Evolutionary conservation across 2,888 invertebrate genomes (phyloP).

Genomic region (Marasmarcha lunaedactyla): DNA sequence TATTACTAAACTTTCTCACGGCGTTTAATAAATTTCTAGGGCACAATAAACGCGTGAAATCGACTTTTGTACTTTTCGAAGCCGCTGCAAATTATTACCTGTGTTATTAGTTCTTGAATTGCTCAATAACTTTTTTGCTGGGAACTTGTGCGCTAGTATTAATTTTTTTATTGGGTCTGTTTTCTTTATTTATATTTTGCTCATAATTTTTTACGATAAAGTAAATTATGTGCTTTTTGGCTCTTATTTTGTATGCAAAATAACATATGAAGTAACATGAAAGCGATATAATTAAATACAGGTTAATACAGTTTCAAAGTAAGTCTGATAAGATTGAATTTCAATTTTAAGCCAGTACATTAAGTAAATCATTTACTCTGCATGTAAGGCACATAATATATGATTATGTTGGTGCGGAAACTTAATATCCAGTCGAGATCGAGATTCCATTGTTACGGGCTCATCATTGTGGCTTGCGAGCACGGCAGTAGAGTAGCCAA

Average conservation of each 20-base stretch:
- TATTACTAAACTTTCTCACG: not conserved
- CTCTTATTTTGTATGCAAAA: no score
- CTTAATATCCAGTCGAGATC: slow-evolving; percentile 52
- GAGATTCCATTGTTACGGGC: slow-evolving; percentile 37
- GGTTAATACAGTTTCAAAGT: no score
- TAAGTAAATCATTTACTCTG: no score
- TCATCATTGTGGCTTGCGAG: slow-evolving; percentile 26
- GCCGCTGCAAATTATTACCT: not conserved
- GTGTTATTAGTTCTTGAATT: not conserved
- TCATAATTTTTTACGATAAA: no score
- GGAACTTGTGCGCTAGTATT: not conserved
- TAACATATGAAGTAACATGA: no score
- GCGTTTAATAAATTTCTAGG: not conserved
- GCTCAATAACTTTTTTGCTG: not conserved
- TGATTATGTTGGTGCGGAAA: slow-evolving; percentile 26
- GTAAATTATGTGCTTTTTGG: no score
- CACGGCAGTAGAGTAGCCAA: slow-evolving; percentile 13
- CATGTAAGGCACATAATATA: no score
- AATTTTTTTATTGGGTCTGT: not conserved
- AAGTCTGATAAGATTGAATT: no score
- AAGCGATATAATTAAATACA: no score
- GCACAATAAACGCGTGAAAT: not conserved
- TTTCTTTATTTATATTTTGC: not conserved
- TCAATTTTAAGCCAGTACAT: no score
- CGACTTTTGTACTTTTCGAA: not conserved